Evolutionary conservation across 2,113 vertebrate genomes (phyloP), one percentile per base, ranked within the genome.

Genomic region (Kryptolebias marmoratus): DNA sequence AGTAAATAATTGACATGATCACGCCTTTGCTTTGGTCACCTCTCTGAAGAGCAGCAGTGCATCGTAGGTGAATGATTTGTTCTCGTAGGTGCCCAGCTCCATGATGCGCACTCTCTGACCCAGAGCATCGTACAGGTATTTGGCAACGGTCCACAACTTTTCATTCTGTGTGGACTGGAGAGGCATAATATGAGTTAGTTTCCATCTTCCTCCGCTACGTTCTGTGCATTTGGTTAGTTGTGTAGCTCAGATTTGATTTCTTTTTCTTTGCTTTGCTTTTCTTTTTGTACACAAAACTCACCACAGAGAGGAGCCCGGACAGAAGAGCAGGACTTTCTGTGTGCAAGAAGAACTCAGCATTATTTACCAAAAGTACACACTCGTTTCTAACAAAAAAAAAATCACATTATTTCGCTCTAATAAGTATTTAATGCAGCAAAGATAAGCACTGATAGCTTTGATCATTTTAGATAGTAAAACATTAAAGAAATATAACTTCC

Each of bases 41-140:
- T 95, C 69, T 69, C 27, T 74, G 75, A n/a, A 95, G 31, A 90
- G 87, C 66, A 94, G 73, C 39, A 95, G 90, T 28, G 5, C 52
- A 1, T 95, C 90, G 0, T 31, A 6, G 13, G 66, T 64, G 67
- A 90, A 86, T 0, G 80, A 65, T 64, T 82, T 52, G 8, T 90
- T 93, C 0, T 88, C 10, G 1, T 79, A 68, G 0, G 0, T 5
- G 9, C 82, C 89, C 0, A 83, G 0, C 60, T 93, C 90, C 12
- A 14, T 28, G 5, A 94, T 0, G 0, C 92, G 78, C 0, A 92
- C 32, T 2, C 88, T 77, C 32, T 90, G 30, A 8, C 75, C 87
- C 7, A 75, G 0, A 0, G 78, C 92, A 15, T 95, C 93, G 0
- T 95, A 94, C 14, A 62, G 0, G 54, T 87, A 95, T 8, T 58